Evolutionary conservation across 2,888 invertebrate species (phyloP).

Genomic region (Xanthia icteritia): DNA sequence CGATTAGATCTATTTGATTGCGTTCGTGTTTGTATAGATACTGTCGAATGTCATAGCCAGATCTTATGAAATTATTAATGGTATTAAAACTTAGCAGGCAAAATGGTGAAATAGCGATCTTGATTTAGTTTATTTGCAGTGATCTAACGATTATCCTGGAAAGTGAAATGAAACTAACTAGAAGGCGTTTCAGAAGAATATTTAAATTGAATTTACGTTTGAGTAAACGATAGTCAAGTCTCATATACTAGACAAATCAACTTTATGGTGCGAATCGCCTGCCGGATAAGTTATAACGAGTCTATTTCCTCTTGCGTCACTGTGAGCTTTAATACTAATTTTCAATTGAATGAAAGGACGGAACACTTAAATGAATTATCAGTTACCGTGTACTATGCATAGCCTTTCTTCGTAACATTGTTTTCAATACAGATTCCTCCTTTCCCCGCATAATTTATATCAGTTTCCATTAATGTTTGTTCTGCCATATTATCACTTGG

Average conservation of each 20-base stretch:
- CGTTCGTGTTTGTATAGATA: conserved; percentile 44
- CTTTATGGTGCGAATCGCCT: conserved; percentile 47
- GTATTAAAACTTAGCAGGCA: conserved; percentile 25
- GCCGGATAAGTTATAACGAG: conserved; percentile 54
- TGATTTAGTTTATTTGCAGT: conserved; percentile 29
- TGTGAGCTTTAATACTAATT: conserved; percentile 50
- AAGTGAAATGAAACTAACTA: conserved; percentile 36
- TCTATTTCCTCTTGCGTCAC: conserved; percentile 60
- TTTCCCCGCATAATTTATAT: conserved; percentile 68
- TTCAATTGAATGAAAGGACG: conserved; percentile 49
- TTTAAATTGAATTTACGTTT: conserved; percentile 58
- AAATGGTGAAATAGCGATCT: conserved; percentile 30
- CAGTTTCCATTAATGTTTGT: conserved; percentile 65
- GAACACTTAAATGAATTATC: conserved; percentile 51
- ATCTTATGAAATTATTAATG: conserved; percentile 56
- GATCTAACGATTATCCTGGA: conserved; percentile 30
- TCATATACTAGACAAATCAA: conserved; percentile 50
- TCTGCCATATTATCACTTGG: conserved; percentile 66
- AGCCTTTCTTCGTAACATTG: conserved; percentile 40
- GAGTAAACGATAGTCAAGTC: conserved; percentile 37
- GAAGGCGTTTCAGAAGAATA: conserved; percentile 24
- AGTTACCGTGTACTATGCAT: conserved; percentile 37
- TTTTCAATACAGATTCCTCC: conserved; percentile 49
- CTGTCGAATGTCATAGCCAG: conserved; percentile 47
- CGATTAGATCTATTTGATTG: conserved; percentile 63